Evolutionary conservation across 2,113 vertebrate genomes (phyloP), one percentile per base, ranked within the genome.

Genomic region (Ctenodactylus gundi): DNA sequence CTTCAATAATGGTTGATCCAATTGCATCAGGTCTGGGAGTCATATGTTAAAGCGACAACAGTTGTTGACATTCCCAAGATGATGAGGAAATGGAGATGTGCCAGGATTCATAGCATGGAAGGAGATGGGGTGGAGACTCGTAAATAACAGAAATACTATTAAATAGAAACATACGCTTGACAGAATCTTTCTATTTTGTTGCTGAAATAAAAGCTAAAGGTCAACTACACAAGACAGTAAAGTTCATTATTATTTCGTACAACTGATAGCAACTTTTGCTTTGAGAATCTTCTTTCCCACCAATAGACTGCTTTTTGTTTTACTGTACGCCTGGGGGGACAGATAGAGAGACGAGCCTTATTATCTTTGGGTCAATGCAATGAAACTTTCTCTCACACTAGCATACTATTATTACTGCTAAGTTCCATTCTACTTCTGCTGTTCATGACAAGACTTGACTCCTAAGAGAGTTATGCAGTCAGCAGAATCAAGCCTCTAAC

Each of bases 141-240:
- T 93, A 53, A 88, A 72, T 44, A 64, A 72, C 88, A 77, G 81
- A 91, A 95, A 82, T 49, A 55, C 34, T 39, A 17, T 49, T 89
- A 73, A 91, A 75, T 46, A 27, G 9, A 94, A 94, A 84, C 51
- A 87, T 31, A 51, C 31, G 83, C 88, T 53, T 85, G 65, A 55
- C 27, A 91, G 21, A 93, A 57, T 55, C 57, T 84, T 86, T 81
- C 36, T 55, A 55, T 73, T 88, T 94, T 82, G 73, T 80, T 68
- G 12, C 55, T 89, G 46, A 51, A 85, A 80, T 85, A 91, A 93
- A 80, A 34, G 20, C 31, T 94, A 82, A 77, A 64, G 31, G 21
- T 75, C 76, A 87, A 12, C 41, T 70, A 53, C 18, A 36, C 29
- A 55, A 31, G 49, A n/a, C n/a, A n/a, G n/a, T n/a, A n/a, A n/a